Evolutionary conservation across 2,888 invertebrate genomes (phyloP).

Genomic region (Hemistola chrysoprasaria): DNA sequence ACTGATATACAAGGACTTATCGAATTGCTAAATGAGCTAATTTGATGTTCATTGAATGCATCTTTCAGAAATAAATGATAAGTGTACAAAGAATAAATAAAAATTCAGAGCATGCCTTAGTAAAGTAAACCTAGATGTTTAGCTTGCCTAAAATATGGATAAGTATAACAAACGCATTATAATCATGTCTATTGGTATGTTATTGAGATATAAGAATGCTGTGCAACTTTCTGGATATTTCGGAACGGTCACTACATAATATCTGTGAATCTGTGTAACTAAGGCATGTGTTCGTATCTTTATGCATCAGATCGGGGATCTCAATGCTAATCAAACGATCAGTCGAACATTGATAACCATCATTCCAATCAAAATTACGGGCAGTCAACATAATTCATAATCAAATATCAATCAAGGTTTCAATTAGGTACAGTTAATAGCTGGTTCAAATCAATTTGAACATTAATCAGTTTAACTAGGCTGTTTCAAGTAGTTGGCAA

Average conservation of each 20-base stretch:
- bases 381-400: neutral
- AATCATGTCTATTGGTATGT: conserved; percentile 25
- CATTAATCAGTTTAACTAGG: conserved; percentile 2
- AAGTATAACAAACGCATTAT: conserved; percentile 28
- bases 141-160: conserved; percentile 28
- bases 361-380: conserved; percentile 13
- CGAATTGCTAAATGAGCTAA: no score
- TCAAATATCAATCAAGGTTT: no score
- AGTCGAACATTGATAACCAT: conserved; percentile 32
- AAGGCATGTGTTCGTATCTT: conserved; percentile 63
- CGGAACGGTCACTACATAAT: conserved; percentile 35
- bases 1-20: no score
- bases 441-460: neutral
- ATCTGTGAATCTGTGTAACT: conserved; percentile 56
- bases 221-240: conserved; percentile 20
- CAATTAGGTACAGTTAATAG: no score
- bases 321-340: conserved; percentile 37
- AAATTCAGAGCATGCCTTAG: conserved; percentile 25
- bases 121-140: conserved; percentile 21
- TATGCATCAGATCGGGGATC: conserved; percentile 38
- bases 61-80: conserved; percentile 7
- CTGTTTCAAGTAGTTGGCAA: neutral
- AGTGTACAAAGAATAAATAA: conserved; percentile 17
- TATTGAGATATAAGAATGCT: conserved; percentile 10
- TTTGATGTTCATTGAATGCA: conserved; percentile 9